Evolutionary conservation across 2,797 vertebrate genomes (phyloP).

Genomic region (Danio tinwini): DNA sequence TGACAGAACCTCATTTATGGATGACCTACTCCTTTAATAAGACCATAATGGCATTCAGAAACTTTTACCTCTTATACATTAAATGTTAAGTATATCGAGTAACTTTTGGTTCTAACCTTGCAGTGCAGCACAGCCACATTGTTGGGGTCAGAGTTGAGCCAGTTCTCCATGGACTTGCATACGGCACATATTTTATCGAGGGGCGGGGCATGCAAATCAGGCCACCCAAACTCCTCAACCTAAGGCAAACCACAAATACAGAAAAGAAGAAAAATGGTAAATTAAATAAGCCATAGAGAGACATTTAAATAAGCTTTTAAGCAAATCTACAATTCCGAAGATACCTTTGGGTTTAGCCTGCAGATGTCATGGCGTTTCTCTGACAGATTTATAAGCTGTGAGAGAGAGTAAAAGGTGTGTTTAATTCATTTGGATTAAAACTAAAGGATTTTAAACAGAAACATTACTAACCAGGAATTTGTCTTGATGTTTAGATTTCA

Average conservation of each 20-base stretch:
- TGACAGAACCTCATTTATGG: slow-evolving; percentile 19
- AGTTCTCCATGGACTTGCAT: slow-evolving; percentile 92
- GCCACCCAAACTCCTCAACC: slow-evolving; percentile 94
- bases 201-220: slow-evolving; percentile 88
- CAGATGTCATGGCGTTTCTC: slow-evolving; percentile 90
- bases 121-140: slow-evolving; percentile 92
- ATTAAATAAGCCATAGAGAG: neutral
- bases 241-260: slow-evolving; percentile 59
- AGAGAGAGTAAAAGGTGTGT: slow-evolving; percentile 48
- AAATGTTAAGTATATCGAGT: neutral
- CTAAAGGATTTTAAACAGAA: neutral
- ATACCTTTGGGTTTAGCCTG: slow-evolving; percentile 89
- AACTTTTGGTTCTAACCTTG: slow-evolving; percentile 77
- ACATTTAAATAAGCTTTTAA: neutral
- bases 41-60: neutral
- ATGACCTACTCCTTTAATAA: slow-evolving; percentile 6
- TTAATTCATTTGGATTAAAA: slow-evolving; percentile 6
- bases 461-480: slow-evolving; percentile 85
- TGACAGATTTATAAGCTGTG: slow-evolving; percentile 92
- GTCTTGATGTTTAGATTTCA: slow-evolving; percentile 91
- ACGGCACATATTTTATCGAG: slow-evolving; percentile 90
- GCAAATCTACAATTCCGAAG: neutral
- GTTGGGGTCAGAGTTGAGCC: slow-evolving; percentile 85
- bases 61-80: neutral
- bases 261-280: neutral